Evolutionary conservation across 2,797 vertebrate genomes (phyloP), one percentile per base, ranked within the genome.

Genomic region (Setipinna tenuifilis): DNA sequence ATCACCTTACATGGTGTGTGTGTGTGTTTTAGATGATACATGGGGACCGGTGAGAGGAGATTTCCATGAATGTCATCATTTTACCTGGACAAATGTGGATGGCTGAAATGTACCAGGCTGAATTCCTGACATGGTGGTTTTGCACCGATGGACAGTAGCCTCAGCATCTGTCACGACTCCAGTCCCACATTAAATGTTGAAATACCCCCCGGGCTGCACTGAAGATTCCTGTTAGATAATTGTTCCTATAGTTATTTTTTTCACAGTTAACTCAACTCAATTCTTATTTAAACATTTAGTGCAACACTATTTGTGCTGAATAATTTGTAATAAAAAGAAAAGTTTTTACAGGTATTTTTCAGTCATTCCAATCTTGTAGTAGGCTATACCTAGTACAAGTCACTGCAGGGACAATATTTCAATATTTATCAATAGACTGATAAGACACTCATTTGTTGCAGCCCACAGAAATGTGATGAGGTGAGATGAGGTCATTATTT

Each of bases 61-160:
- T 78, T 78, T 78, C 71, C 31, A 31, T 78, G 71, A 78, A 78
- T 78, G 71, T 78, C 71, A 78, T 78, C 71, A 78, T 41, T 78
- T 78, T 44, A 78, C 41, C 3, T 35, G 19, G 41, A 78, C 35
- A 41, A 46, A 44, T 61, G 41, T 61, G 2, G 25, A 50, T 6
- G 35, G 6, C 35, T 0, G 35, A 19, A 41, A 12, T 35, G 68
- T 28, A 71, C 68, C 68, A 14, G 4, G 4, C 5, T 78, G 71
- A 21, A 44, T 35, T 21, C 35, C 16, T 44, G 31, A 78, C 41
- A 21, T 78, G 17, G 28, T 35, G 28, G 16, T 35, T 75, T 41
- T 54, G 50, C 50, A 3, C 50, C 9, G 14, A 35, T 31, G 31
- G 14, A 21, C 5, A 21, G 17, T 21, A 44, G 28, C 31, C 61